phyloP scores from a whole-genome alignment of 2,113 vertebrate genomes.

The Theropithecus gelada region DNA sequence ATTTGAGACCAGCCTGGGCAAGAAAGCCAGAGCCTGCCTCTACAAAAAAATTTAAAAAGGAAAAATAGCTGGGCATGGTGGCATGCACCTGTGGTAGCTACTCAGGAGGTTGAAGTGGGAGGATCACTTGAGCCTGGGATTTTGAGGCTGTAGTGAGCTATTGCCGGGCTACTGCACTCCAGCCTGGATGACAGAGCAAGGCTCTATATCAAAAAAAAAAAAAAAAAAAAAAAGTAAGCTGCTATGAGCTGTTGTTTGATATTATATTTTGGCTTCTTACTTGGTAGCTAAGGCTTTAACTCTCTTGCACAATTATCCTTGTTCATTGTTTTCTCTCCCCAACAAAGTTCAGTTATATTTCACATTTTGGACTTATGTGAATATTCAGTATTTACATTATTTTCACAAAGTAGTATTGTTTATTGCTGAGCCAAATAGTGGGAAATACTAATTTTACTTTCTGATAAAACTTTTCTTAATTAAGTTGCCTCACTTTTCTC shows the following conservation, averaged over 20 bases:
- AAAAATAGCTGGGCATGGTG: too few relatives aligned
- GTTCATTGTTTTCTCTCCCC: not conserved
- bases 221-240: not conserved
- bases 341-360: not conserved
- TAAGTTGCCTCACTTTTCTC: not conserved
- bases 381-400: not conserved
- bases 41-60: too few relatives aligned
- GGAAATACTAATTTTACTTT: not conserved
- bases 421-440: not conserved
- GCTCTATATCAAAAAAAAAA: too few relatives aligned
- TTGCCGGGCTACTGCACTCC: accelerated
- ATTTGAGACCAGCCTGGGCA: too few relatives aligned
- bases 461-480: not conserved
- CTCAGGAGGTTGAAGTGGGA: too few relatives aligned
- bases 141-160: too few relatives aligned
- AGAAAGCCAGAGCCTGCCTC: too few relatives aligned
- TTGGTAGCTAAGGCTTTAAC: not conserved
- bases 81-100: too few relatives aligned
- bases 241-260: not conserved
- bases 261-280: not conserved
- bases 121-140: too few relatives aligned
- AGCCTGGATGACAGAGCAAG: too few relatives aligned
- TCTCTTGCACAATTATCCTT: not conserved
- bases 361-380: not conserved
- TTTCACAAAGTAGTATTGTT: not conserved